Conservation (phyloP, 2,888 invertebrate species). For the Leucoptera coffeella region DNA sequence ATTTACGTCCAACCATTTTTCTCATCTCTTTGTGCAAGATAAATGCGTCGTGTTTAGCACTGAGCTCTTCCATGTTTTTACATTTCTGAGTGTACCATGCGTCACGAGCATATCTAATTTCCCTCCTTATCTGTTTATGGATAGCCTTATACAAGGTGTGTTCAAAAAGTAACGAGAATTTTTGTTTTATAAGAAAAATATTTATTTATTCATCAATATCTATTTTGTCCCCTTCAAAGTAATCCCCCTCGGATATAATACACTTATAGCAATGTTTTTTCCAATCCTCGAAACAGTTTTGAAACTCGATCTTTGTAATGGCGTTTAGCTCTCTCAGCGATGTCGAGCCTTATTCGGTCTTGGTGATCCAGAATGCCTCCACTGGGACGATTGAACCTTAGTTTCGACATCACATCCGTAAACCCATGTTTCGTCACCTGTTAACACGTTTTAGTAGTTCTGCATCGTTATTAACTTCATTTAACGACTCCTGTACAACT, state of each 20-base stretch:
- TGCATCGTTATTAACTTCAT: background rate
- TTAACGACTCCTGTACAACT: background rate
- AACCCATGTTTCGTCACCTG: conserved; percentile 1
- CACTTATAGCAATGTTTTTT: background rate
- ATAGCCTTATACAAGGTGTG: background rate
- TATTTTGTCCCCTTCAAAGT: background rate
- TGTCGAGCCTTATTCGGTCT: background rate
- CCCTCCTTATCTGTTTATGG: too few relatives aligned
- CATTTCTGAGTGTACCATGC: too few relatives aligned
- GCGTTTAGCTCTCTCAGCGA: background rate
- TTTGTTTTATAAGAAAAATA: too few relatives aligned
- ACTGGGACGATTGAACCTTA: background rate
- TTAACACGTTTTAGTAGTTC: background rate
- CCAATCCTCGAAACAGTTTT: background rate
- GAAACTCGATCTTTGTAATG: background rate
- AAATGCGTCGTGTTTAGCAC: too few relatives aligned
- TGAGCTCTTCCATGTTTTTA: too few relatives aligned
- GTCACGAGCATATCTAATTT: too few relatives aligned
- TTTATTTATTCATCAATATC: too few relatives aligned
- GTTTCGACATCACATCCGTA: conserved; percentile 1
- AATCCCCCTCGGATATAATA: background rate
- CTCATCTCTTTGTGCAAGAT: too few relatives aligned
- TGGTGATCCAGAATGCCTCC: background rate
- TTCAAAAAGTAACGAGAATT: background rate
- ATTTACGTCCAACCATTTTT: too few relatives aligned